These are phyloP conservation scores for Peromyscus aztecus DNA, from an alignment of 2,797 vertebrate genomes.

Conservation along the genomic window DNA sequence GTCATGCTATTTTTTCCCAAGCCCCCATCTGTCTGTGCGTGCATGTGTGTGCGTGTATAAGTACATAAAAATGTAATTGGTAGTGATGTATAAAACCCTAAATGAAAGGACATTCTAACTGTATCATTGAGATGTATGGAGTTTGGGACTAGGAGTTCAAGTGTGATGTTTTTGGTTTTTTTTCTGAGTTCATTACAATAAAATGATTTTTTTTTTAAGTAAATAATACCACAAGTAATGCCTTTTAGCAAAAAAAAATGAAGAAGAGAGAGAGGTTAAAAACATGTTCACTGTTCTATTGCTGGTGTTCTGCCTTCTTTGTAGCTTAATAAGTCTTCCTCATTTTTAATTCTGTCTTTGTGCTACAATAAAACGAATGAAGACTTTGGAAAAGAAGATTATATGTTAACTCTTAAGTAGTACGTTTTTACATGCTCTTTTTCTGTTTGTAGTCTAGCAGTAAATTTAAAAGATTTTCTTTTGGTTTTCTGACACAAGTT, in stretches of 20 bases:
- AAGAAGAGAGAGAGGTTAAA: not conserved
- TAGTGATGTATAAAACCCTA: not conserved
- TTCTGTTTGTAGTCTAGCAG: not conserved
- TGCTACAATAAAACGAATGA: slow-evolving; percentile 31
- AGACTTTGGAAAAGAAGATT: not conserved
- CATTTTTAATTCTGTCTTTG: slow-evolving; percentile 43
- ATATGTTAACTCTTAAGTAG: slow-evolving; percentile 39
- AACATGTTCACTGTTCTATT: slow-evolving; percentile 42
- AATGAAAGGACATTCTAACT: not conserved
- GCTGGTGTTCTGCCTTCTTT: not conserved
- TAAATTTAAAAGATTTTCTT: not conserved
- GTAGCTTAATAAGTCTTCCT: not conserved
- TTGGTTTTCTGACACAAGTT: not conserved
- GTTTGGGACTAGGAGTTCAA: not conserved
- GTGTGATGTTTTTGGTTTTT: not conserved
- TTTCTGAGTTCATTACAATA: not conserved
- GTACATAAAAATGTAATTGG: not conserved
- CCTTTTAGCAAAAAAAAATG: not conserved
- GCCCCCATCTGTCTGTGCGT: not conserved
- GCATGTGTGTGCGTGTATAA: not conserved
- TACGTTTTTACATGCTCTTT: slow-evolving; percentile 24
- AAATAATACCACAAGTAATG: not conserved
- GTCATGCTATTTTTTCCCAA: not conserved
- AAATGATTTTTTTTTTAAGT: not conserved
- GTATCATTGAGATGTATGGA: not conserved